Evolutionary conservation across 1,140 invertebrate species (phyloP), one percentile per base, ranked within the genome.

Genomic region (Rhyzopertha dominica): DNA sequence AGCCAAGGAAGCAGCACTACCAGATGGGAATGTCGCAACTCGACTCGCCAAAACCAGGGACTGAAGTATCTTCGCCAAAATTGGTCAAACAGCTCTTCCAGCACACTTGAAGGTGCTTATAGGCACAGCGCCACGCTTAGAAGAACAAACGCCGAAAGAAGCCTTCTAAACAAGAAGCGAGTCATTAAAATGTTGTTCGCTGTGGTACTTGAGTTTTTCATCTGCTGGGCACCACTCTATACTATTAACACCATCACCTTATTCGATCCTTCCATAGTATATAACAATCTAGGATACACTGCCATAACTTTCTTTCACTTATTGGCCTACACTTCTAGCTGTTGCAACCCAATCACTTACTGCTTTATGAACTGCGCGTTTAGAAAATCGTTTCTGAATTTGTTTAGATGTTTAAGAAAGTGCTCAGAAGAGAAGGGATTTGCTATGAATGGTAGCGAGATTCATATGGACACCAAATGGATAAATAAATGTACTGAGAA

Each of bases 311-410:
- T 65, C 49, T 74, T 85, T 42, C 81, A 82, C 26, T 66, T 86
- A 9, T 61, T 86, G 32, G 76, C 81, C 4, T 87, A 84, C 51
- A 66, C 74, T 2, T 82, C 79, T 1, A 80, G 77, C 13, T 86
- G 82, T 60, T 81, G 80, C 52, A 86, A 86, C 63, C 83, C 83
- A 3, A 81, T 86, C 48, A 85, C 83, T 1, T 85, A 85, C 62
- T 84, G 81, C 62, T 86, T 86, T 66, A 80, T 86, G 80, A 84
- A 84, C 63, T 72, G 70, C 12, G 77, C 76, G 43, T 87, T 87
- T 63, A 62, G 84, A 8, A 73, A 78, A 47, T 74, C 75, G 5
- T 83, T 84, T 53, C 51, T 76, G 5, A 67, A 74, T 43, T 66
- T 76, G 1, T 79, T 82, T 51, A 67, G 69, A 17, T 78, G 78